Percentiles rank a stretch among this genome's conserved stretches.
Conservation (phyloP, 2,113 vertebrate genomes). For the Halcyon malimbica region DNA sequence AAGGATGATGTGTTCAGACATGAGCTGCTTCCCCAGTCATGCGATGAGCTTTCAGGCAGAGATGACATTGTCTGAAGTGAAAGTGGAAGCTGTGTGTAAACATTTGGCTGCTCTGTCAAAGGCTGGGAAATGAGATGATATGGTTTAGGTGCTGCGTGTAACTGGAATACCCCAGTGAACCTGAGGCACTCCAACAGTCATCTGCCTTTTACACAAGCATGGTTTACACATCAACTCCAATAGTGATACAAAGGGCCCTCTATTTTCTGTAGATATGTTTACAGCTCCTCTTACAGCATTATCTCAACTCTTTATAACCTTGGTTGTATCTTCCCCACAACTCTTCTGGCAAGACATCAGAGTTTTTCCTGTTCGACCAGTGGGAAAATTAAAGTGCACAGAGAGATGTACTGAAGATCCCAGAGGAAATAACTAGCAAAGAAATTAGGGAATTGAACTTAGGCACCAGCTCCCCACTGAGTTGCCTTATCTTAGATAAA, state of each 20-base stretch:
- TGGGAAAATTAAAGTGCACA: neutral
- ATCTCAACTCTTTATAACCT: neutral
- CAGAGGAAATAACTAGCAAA: neutral
- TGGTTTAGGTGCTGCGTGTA: neutral
- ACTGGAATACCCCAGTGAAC: neutral
- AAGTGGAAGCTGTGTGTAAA: neutral
- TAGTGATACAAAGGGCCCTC: neutral
- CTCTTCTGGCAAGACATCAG: neutral
- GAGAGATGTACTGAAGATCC: neutral
- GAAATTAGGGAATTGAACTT: neutral
- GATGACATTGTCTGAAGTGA: neutral
- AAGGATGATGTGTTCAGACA: neutral
- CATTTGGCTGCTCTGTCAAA: neutral
- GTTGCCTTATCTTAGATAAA: neutral
- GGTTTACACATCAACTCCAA: neutral
- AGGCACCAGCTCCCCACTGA: neutral
- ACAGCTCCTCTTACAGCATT: neutral
- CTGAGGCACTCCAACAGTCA: neutral
- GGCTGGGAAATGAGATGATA: neutral
- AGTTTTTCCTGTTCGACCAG: accelerated
- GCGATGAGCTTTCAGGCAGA: neutral
- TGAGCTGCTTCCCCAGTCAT: neutral
- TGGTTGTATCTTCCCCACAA: neutral
- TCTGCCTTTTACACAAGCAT: neutral
- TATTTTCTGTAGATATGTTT: neutral